These are phyloP conservation scores for Drosophila parthenogenetica DNA, from an alignment of 2,888 invertebrate genomes.

Conservation along the genomic window DNA sequence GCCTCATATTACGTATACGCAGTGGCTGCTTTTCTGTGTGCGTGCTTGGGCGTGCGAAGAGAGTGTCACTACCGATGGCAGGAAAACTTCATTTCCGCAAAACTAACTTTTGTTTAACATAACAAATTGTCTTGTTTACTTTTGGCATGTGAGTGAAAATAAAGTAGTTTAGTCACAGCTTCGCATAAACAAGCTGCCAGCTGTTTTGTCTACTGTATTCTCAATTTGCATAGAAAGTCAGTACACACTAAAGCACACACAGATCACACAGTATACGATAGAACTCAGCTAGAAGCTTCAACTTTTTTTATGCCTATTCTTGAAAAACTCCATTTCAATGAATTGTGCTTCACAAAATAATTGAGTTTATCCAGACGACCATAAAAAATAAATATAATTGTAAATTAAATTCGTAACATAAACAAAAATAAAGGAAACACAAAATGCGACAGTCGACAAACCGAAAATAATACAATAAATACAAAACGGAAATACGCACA, in stretches of 20 bases:
- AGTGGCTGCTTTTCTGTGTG: slow-evolving; percentile 5
- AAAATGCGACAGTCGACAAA: slow-evolving; percentile 37
- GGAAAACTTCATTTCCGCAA: slow-evolving; percentile 80
- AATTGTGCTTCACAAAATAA: slow-evolving; percentile 53
- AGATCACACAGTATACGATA: slow-evolving; percentile 6
- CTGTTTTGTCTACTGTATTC: slow-evolving; percentile 11
- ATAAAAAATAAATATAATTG: slow-evolving; percentile 73
- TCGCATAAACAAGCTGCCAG: slow-evolving; percentile 36
- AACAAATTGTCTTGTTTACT: slow-evolving; percentile 81
- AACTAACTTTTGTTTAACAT: slow-evolving; percentile 81
- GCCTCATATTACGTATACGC: slow-evolving; percentile 28
- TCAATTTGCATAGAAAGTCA: slow-evolving; percentile 44
- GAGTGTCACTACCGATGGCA: slow-evolving; percentile 67
- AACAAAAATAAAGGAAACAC: slow-evolving; percentile 41
- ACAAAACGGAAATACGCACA: slow-evolving; percentile 66
- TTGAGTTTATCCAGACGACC: slow-evolving; percentile 56
- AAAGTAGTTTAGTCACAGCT: slow-evolving; percentile 28
- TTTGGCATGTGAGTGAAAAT: slow-evolving; percentile 63
- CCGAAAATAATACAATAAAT: slow-evolving; percentile 68
- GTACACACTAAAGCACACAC: neutral
- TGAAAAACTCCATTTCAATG: slow-evolving; percentile 56
- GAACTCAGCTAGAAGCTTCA: neutral
- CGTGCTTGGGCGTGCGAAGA: slow-evolving; percentile 16
- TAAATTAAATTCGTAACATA: slow-evolving; percentile 74
- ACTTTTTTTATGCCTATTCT: slow-evolving; percentile 13